Conservation (phyloP, 2,113 vertebrate species). For the Rhabdomys dilectus region DNA sequence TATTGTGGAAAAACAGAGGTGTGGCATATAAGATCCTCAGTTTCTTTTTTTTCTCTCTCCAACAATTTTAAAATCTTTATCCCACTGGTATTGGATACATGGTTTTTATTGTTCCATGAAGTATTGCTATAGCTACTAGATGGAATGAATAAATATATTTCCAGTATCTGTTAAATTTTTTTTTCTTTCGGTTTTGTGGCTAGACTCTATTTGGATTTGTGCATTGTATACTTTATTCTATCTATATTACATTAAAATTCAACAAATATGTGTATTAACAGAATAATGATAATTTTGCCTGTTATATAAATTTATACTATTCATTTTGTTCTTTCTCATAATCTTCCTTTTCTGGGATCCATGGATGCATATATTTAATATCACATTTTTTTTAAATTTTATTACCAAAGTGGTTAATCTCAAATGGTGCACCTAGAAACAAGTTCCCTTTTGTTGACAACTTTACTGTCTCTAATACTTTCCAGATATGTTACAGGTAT, state of each 20-base stretch:
- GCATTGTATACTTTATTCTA: neutral
- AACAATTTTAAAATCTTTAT: neutral
- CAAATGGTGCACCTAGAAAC: neutral
- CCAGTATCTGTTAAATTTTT: neutral
- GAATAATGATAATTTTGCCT: neutral
- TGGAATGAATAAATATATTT: neutral
- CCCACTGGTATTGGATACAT: neutral
- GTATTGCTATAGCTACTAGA: neutral
- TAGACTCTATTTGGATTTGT: neutral
- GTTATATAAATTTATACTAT: neutral
- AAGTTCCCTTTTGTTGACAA: neutral
- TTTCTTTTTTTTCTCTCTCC: neutral
- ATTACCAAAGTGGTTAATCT: neutral
- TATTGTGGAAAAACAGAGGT: neutral
- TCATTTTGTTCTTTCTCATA: neutral
- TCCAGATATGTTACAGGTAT: neutral
- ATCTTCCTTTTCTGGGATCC: neutral
- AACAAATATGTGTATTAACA: neutral
- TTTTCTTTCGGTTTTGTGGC: neutral
- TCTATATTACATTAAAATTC: neutral
- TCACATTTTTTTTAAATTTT: neutral
- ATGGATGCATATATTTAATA: neutral
- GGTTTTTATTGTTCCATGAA: neutral
- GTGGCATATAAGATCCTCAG: neutral
- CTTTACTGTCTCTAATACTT: neutral